phyloP scores from a whole-genome alignment of 2,888 invertebrate genomes.

The Eupithecia exiguata region DNA sequence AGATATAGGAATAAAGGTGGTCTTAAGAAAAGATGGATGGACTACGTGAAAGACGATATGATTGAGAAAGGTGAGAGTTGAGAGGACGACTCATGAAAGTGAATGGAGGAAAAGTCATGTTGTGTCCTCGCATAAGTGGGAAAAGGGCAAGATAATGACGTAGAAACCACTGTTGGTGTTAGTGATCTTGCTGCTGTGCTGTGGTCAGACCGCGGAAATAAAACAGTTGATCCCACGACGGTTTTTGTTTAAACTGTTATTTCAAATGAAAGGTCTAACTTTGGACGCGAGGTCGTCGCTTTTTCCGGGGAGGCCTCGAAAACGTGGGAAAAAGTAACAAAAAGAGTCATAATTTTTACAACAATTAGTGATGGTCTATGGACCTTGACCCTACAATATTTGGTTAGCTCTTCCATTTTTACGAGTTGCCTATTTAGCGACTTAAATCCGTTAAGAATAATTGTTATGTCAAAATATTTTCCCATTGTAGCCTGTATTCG shows the following conservation, averaged over 20 bases:
- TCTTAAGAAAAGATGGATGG: not conserved
- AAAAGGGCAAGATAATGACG: constrained; percentile 3
- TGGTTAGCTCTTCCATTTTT: not conserved
- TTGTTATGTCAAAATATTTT: constrained; percentile 2
- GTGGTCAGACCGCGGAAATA: not conserved
- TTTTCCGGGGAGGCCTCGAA: constrained; percentile 31
- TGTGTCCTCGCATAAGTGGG: not conserved
- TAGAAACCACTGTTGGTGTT: not conserved
- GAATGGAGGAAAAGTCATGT: not conserved
- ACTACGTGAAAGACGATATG: not conserved
- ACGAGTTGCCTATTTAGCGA: not conserved
- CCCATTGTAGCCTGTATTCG: constrained; percentile 2
- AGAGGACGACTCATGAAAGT: not conserved
- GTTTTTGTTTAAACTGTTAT: constrained; percentile 49
- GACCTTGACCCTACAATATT: not conserved
- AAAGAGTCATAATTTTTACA: not conserved
- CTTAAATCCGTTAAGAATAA: not conserved
- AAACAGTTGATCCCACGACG: constrained; percentile 46
- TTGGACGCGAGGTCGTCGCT: constrained; percentile 31
- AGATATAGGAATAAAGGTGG: too few relatives aligned
- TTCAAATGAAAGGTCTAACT: constrained; percentile 48
- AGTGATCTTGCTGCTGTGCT: too few relatives aligned
- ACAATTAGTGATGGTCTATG: not conserved
- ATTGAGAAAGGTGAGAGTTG: not conserved
- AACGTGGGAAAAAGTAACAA: constrained; percentile 22